These are phyloP conservation scores for Schizopygopsis malacanthus DNA, from an alignment of 2,797 vertebrate species.

Conservation along the genomic window DNA sequence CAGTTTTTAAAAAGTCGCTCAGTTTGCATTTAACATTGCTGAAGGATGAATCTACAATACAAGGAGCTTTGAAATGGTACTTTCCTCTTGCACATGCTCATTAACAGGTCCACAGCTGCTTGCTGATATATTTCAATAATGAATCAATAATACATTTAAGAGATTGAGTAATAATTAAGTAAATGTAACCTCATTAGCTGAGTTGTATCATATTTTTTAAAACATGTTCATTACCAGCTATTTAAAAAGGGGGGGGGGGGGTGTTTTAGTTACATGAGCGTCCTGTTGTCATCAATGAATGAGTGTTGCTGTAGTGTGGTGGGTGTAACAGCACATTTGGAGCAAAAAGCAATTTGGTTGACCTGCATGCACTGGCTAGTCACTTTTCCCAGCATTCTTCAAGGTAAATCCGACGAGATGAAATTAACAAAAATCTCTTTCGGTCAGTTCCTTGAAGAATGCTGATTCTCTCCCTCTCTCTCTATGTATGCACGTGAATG, in stretches of 20 bases:
- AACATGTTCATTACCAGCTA: conserved; percentile 6
- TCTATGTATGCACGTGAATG: conserved; percentile 55
- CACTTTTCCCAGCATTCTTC: conserved; percentile 82
- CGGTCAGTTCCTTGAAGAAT: conserved; percentile 82
- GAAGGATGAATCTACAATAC: not conserved
- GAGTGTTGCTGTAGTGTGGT: conserved; percentile 83
- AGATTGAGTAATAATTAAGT: not conserved
- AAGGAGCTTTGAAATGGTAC: conserved; percentile 13
- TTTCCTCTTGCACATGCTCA: not conserved
- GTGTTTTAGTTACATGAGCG: conserved; percentile 14
- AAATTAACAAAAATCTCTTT: conserved; percentile 62
- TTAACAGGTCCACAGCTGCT: not conserved
- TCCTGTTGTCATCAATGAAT: conserved; percentile 64
- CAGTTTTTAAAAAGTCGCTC: not conserved
- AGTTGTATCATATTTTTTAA: not conserved
- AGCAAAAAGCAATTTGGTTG: conserved; percentile 74
- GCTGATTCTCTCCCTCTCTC: conserved; percentile 56
- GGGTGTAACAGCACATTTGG: conserved; percentile 77
- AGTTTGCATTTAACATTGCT: not conserved
- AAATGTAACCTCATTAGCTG: not conserved
- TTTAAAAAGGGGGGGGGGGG: not conserved
- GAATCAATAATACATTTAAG: not conserved
- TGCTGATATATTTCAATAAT: not conserved
- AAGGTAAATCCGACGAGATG: conserved; percentile 79
- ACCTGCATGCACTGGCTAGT: conserved; percentile 83